Conservation (phyloP, 2,113 vertebrate genomes). For the Microcebus lehilahytsara region DNA sequence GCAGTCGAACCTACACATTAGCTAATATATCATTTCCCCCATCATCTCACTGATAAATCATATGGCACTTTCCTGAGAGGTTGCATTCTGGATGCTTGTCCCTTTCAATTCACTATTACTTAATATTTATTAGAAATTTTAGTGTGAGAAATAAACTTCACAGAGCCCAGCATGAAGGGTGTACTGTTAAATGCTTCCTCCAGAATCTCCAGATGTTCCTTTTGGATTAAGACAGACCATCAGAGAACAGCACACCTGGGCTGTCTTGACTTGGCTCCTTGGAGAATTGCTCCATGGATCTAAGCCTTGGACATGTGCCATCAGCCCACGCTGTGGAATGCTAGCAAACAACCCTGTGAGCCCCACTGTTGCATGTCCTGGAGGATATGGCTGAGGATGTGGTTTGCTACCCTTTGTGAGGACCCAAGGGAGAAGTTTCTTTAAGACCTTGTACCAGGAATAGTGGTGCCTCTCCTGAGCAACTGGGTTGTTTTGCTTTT, state of each 20-base stretch:
- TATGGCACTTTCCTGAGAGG: background rate
- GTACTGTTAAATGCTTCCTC: constrained; percentile 26
- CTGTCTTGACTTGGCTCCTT: constrained; percentile 50
- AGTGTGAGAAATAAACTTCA: constrained; percentile 21
- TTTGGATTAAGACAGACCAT: constrained; percentile 43
- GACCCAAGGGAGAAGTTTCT: constrained; percentile 55
- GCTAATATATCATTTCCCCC: background rate
- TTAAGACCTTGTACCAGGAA: constrained; percentile 65
- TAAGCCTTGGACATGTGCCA: constrained; percentile 65
- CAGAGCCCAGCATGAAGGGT: background rate
- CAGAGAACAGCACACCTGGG: constrained; percentile 61
- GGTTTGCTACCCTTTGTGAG: constrained; percentile 70
- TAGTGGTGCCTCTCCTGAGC: constrained; percentile 61
- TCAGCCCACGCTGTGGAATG: constrained; percentile 40
- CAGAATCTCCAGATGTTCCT: constrained; percentile 67
- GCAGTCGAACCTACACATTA: background rate
- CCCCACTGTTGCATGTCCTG: background rate
- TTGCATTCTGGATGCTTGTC: background rate
- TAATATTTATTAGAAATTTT: constrained; percentile 51
- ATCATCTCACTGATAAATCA: background rate
- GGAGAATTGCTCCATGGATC: constrained; percentile 52
- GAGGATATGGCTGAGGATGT: constrained; percentile 67
- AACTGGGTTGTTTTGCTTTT: constrained; percentile 73
- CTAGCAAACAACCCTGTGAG: constrained; percentile 9
- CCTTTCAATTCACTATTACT: constrained; percentile 9